Conservation (phyloP, 1,140 invertebrate genomes). For the Parasteatoda tepidariorum region DNA sequence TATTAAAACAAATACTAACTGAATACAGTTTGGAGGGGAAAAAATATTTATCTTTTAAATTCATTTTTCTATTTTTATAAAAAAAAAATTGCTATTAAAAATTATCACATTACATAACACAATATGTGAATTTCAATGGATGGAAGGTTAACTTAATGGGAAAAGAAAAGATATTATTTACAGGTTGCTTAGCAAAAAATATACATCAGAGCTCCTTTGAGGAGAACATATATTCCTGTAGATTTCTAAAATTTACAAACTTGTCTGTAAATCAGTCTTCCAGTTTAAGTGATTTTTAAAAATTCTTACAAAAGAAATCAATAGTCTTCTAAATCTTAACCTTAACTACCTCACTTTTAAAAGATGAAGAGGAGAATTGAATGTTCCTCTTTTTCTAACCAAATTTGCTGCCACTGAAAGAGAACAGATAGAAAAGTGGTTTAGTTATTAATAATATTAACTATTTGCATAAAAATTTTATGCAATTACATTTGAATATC, state of each 20-base stretch:
- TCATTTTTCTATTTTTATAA: too few relatives aligned
- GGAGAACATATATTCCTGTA: neutral
- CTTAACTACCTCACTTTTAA: conserved; percentile 44
- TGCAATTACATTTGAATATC: too few relatives aligned
- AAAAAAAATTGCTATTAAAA: too few relatives aligned
- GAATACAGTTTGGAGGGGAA: too few relatives aligned
- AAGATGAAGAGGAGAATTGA: conserved; percentile 47
- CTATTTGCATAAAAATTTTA: too few relatives aligned
- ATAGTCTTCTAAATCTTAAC: neutral
- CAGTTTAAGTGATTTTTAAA: neutral
- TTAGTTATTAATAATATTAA: too few relatives aligned
- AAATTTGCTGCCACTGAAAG: conserved; percentile 79
- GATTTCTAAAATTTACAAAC: neutral
- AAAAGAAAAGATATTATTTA: neutral
- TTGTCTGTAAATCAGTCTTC: neutral
- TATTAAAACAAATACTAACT: too few relatives aligned
- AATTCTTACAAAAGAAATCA: neutral
- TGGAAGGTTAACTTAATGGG: too few relatives aligned
- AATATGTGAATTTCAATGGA: too few relatives aligned
- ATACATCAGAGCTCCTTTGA: neutral
- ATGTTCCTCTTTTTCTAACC: conserved; percentile 75
- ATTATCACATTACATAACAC: too few relatives aligned
- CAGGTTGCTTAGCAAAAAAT: neutral
- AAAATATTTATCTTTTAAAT: too few relatives aligned
- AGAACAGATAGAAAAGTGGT: conserved; percentile 63